Evolutionary conservation across 2,113 vertebrate genomes (phyloP), one percentile per base, ranked within the genome.

Genomic region (Rhinolophus sinicus): DNA sequence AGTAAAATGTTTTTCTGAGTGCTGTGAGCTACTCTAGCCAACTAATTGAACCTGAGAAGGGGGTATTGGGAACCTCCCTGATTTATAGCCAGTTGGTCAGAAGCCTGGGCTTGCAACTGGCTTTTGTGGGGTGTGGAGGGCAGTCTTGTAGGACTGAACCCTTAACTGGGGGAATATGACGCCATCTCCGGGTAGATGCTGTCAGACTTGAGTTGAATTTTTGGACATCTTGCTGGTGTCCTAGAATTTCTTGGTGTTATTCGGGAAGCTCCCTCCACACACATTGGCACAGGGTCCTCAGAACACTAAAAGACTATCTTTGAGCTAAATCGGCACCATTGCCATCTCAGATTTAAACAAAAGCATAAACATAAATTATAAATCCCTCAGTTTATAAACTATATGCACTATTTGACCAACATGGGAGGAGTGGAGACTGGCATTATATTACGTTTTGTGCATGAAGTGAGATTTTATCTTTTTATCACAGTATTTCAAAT

Each of bases 291-390:
- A 18, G 33, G 64, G 24, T 38, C n/a, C 50, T 86, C 64, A 54
- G 67, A 72, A 8, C 16, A 3, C 10, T 0, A 19, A 13, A 70
- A 58, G 65, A 56, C 11, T 38, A 16, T 30, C 52, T 58, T 44
- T 52, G 75, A 76, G 67, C 12, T 88, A 60, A 92, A 90, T 50
- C 54, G n/a, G 6, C 33, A 86, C 10, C n/a, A 14, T 52, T 76
- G 35, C 16, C 15, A 33, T n/a, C 91, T 72, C 78, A 95, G 70
- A 90, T 50, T 94, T 90, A 47, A 93, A 30, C 88, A 80, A 76
- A 10, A n/a, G 9, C 10, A 44, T 54, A 64, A 64, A 47, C 38
- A 58, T 65, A 38, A 69, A 60, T 60, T 81, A 44, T 77, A 72
- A 58, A 76, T 76, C 52, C 28, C 83, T 85, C 28, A 33, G 35